Evolutionary conservation across 2,113 vertebrate genomes (phyloP).

Genomic region (Nanorana parkeri): DNA sequence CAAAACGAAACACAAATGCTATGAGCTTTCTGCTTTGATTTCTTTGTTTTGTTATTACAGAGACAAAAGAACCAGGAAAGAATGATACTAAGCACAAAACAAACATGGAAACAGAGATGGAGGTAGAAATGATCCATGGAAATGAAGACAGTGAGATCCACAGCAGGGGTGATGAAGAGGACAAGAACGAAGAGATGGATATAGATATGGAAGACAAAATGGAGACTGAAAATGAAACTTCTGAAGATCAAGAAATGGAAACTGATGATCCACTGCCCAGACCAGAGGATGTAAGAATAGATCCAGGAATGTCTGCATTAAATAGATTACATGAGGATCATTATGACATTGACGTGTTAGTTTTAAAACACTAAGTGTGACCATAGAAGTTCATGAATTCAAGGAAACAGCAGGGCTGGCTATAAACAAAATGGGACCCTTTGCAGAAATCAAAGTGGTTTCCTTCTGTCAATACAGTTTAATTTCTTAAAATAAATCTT

Average conservation of each 20-base stretch:
- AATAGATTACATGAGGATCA: no score
- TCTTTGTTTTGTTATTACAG: not conserved
- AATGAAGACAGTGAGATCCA: not conserved
- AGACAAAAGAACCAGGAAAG: not conserved
- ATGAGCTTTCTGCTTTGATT: no score
- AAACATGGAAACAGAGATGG: slow-evolving; percentile 20
- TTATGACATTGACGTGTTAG: no score
- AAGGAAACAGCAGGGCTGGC: no score
- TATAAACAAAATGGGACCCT: no score
- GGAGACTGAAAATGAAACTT: not conserved
- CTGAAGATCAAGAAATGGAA: not conserved
- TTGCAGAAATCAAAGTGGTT: no score
- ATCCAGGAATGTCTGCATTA: no score
- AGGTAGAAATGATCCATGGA: accelerated
- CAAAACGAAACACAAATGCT: not conserved
- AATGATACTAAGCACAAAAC: not conserved
- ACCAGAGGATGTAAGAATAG: not conserved
- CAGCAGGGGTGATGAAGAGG: not conserved
- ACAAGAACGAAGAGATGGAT: not conserved
- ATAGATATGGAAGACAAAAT: slow-evolving; percentile 35
- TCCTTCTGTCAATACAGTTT: no score
- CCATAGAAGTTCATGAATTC: no score
- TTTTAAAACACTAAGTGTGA: no score
- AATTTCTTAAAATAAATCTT: no score
- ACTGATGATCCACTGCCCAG: not conserved